Evolutionary conservation across 2,888 invertebrate species (phyloP).

Genomic region (Leistus spinibarbis): DNA sequence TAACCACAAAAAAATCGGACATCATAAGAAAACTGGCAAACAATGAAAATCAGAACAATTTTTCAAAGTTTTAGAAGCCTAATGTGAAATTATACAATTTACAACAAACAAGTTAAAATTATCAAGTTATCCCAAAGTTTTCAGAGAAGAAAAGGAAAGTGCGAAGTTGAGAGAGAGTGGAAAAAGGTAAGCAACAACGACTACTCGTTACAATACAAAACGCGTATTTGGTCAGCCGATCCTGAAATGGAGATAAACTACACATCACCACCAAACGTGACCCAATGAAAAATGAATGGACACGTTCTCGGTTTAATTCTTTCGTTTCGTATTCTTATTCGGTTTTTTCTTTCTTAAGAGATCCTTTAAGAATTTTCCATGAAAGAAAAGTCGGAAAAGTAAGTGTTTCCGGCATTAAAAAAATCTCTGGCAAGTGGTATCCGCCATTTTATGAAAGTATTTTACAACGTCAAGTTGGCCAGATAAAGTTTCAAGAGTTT

Average conservation of each 20-base stretch:
- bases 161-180: not conserved
- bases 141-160: not conserved
- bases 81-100: not conserved
- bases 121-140: not conserved
- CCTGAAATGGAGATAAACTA: slow-evolving; percentile 29
- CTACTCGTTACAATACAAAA: not conserved
- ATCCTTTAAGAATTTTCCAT: slow-evolving; percentile 15
- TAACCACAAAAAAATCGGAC: not conserved
- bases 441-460: slow-evolving; percentile 25
- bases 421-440: slow-evolving; percentile 18
- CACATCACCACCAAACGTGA: slow-evolving; percentile 26
- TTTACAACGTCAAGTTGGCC: not conserved
- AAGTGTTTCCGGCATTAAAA: slow-evolving; percentile 36
- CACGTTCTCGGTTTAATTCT: slow-evolving; percentile 5
- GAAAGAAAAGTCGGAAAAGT: slow-evolving; percentile 24
- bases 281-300: slow-evolving; percentile 30
- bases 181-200: not conserved
- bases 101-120: not conserved
- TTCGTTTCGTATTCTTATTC: not conserved
- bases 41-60: not conserved
- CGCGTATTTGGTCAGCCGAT: not conserved
- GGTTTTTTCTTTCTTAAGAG: not conserved
- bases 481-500: not conserved
- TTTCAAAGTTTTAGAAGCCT: not conserved
- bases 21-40: not conserved